phyloP scores from a whole-genome alignment of 2,113 vertebrate genomes.

The Leptobrachium leishanense region DNA sequence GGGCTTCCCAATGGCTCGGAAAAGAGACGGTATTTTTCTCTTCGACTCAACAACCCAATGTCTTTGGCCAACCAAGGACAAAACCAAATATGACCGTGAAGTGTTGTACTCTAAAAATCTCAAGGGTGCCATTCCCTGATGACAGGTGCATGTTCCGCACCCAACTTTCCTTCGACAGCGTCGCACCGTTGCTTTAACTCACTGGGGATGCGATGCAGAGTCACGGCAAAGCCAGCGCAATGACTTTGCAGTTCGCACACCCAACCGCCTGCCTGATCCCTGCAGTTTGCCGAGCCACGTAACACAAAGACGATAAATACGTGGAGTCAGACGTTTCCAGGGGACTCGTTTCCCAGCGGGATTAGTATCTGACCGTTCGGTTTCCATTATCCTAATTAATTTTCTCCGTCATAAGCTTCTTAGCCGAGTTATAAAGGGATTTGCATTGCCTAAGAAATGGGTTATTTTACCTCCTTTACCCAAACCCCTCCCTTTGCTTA shows the following conservation, averaged over 20 bases:
- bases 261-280: neutral
- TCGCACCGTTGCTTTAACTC: neutral
- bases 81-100: too few species aligned
- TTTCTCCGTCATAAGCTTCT: constrained; percentile 42
- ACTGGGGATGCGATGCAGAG: neutral
- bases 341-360: constrained; percentile 2
- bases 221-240: neutral
- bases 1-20: too few species aligned
- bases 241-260: neutral
- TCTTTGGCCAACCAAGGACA: too few species aligned
- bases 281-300: neutral
- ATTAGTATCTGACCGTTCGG: constrained; percentile 32
- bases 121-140: too few species aligned
- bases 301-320: constrained; percentile 24
- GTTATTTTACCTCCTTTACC: neutral
- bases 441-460: constrained; percentile 18
- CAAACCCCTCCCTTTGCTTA: neutral
- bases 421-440: constrained; percentile 23
- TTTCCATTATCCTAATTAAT: constrained; percentile 40
- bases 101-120: too few species aligned
- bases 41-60: too few species aligned
- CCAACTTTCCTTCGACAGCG: neutral
- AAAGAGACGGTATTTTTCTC: too few species aligned
- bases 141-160: too few species aligned
- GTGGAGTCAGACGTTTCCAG: constrained; percentile 20